Evolutionary conservation across 2,797 vertebrate species (phyloP), one percentile per base, ranked within the genome.

Genomic region (Platyrinchus mystaceus): DNA sequence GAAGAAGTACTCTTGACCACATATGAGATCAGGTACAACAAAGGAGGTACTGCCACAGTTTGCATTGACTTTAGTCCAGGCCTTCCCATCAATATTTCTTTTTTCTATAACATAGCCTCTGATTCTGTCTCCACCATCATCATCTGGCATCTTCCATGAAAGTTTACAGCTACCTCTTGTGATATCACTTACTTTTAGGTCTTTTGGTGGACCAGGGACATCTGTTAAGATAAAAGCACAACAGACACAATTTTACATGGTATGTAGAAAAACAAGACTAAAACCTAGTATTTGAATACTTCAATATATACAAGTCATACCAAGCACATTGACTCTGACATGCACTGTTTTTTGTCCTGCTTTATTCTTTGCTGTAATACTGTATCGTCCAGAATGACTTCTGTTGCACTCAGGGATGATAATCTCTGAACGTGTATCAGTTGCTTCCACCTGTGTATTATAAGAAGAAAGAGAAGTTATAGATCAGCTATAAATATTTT

Each of bases 361-460:
- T 98, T 99, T 99, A 96, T 99, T 99, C 97, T 99, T 99, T 85
- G 99, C 99, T 41, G 99, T 99, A 97, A 99, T 99, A 86, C 98
- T 99, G 89, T 99, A 99, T 97, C 99, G 98, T 94, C 99, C 99
- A 73, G 99, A 98, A 96, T 99, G 99, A 80, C 92, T 98, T 98
- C 99, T 98, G 89, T 98, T 98, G 93, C 99, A 99, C 19, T 98
- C 97, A 3, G 99, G 99, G 94, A 99, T 97, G 73, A 93, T 97
- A 94, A 99, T 95, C 20, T 97, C 91, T 30, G 99, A 99, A 16
- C 98, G 98, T 52, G 98, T 99, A 90, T 99, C 99, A 59, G 98
- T 99, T 96, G 98, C 98, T 97, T 99, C 98, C 87, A 99, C 97
- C 99, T 99, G 88, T 23, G 13, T 58, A n/a, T 69, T 91, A 39